These are phyloP conservation scores for Macrobrachium rosenbergii DNA, from an alignment of 1,140 invertebrate species.

Conservation along the genomic window DNA sequence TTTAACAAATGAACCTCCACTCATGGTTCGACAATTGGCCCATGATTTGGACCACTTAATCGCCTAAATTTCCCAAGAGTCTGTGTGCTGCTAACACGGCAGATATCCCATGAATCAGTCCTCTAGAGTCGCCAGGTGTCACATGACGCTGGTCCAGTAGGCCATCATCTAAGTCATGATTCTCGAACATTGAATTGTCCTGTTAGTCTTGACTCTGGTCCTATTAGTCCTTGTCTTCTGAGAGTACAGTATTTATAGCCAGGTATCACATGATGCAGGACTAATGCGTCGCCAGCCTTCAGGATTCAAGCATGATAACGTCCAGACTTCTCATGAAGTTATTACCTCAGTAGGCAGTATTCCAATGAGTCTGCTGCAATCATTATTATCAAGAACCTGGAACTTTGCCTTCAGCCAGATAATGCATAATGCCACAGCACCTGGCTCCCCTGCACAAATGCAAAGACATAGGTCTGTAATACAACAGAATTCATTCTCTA, in stretches of 20 bases:
- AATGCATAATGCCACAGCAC: constrained; percentile 16
- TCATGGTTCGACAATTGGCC: neutral
- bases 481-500: constrained; percentile 51
- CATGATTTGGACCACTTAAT: constrained; percentile 1
- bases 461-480: constrained; percentile 58
- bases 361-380: too few species aligned
- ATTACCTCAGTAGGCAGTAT: too few species aligned
- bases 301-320: too few species aligned
- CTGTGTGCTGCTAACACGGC: constrained; percentile 13
- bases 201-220: constrained; percentile 6
- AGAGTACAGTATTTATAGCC: constrained; percentile 8
- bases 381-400: neutral
- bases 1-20: neutral
- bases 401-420: constrained; percentile 20
- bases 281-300: neutral
- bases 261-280: constrained; percentile 22
- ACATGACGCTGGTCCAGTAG: constrained; percentile 3
- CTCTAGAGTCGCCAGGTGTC: constrained; percentile 26
- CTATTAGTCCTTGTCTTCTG: neutral
- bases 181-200: constrained; percentile 3
- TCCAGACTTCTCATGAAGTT: too few species aligned
- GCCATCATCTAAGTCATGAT: constrained; percentile 24
- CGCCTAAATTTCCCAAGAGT: constrained; percentile 37
- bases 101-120: constrained; percentile 29
- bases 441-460: constrained; percentile 44